phyloP scores from a whole-genome alignment of 2,888 invertebrate species.

The Euspilapteryx auroguttella region DNA sequence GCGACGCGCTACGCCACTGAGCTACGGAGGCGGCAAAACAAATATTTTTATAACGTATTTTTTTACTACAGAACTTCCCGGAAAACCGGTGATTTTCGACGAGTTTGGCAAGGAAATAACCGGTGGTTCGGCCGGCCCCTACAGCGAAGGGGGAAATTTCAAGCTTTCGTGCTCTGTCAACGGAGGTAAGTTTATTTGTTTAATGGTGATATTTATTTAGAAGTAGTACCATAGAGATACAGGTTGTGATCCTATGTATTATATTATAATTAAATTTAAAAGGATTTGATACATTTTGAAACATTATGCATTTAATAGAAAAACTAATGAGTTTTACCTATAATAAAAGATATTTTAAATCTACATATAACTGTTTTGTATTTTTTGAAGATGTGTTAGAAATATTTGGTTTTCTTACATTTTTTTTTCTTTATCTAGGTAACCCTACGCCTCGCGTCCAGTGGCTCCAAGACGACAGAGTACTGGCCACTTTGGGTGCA shows the following conservation, averaged over 20 bases:
- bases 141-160: slow-evolving; percentile 73
- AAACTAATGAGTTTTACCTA: too few species aligned
- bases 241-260: too few species aligned
- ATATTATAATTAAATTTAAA: too few species aligned
- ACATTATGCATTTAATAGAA: too few species aligned
- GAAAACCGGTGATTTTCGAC: slow-evolving; percentile 72
- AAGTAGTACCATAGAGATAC: too few species aligned
- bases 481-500: slow-evolving; percentile 27
- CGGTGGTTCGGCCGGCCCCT: slow-evolving; percentile 67
- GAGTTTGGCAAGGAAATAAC: slow-evolving; percentile 68
- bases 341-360: too few species aligned
- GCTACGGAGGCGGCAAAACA: background rate
- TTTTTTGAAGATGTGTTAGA: too few species aligned
- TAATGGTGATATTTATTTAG: too few species aligned
- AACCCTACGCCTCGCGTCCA: slow-evolving; percentile 42
- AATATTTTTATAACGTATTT: slow-evolving; percentile 8
- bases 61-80: slow-evolving; percentile 69
- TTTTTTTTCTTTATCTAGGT: slow-evolving; percentile 17
- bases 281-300: too few species aligned
- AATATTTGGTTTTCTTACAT: too few species aligned
- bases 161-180: slow-evolving; percentile 72
- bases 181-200: slow-evolving; percentile 71
- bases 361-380: too few species aligned
- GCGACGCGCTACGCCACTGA: too few species aligned
- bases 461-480: slow-evolving; percentile 42